Evolutionary conservation across 2,888 invertebrate species (phyloP), one percentile per base, ranked within the genome.

Genomic region (Leptodirus hochenwartii): DNA sequence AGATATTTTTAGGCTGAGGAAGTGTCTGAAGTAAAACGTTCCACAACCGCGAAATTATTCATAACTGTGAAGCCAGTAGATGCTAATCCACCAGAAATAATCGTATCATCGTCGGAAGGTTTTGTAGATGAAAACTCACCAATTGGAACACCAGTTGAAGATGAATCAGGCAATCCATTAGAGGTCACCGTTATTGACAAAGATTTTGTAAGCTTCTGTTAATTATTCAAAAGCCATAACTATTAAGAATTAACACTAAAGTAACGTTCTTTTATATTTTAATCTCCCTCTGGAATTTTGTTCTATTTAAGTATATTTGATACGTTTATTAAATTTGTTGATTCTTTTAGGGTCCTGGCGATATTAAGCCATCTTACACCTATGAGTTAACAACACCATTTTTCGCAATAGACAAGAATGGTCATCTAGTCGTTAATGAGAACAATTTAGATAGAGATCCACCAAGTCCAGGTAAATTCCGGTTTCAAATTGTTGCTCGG

Each of bases 401-500:
- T 46, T 90, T 90, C 52, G 64, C 70, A 37, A 77, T 87, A 32
- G 75, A 80, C 41, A 59, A 66, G 35, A 66, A 72, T 28, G 79
- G 80, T 2, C 59, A 66, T 34, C 55, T 90, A 22, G 61, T 80
- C 9, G 87, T 88, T 0, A 79, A 77, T 46, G 77, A 82, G 45
- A 79, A 82, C 42, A 74, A 74, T 45, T 59, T 90, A 24, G 88
- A 88, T 49, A 64, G 88, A 17, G 88, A 88, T 56, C 76, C 80
- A 2, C 88, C 88, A 0, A 82, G 77, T 47, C 75, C 76, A 1
- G 79, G 79, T 14, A 73, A 73, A 46, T 82, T 79, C 47, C 73
- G 79, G 44, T 87, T 88, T 51, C 88, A 88, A 61, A 74, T 87
- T 27, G 82, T 87, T 4, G 87, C 84, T 1, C 61, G 87, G 3